Base-by-base conservation (phyloP, 1,140 invertebrate genomes). In the Euwallacea similis region DNA sequence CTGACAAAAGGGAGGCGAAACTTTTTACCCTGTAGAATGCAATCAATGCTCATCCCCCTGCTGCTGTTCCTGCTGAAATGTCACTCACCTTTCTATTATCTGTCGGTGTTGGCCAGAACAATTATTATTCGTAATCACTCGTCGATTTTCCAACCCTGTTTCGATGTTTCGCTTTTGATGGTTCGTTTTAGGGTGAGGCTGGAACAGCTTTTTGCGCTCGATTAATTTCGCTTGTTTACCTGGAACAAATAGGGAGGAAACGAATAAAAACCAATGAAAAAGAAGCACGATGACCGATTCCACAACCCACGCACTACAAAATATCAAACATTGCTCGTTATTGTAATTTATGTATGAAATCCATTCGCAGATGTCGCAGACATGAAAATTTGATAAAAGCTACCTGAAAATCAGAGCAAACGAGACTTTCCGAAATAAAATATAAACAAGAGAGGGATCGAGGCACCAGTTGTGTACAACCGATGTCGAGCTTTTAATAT, bases 401-500 rank as follows among this genome's bases (percentile, higher is more conserved):
- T 16, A 65, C 46, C 65, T 66, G 53, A 66, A 66, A 58, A 58
- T 33, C 53, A 15, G 33, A 66, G 47, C 6, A 43, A 58, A 9
- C 46, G 50, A 47, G 13, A 50, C 46, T 56, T 15, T 8, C 9
- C 8, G 15, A 50, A 41, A 9, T 41, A 50, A 53, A 33, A 9
- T 8, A 53, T 53, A 65, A 64, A 21, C 46, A 69, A 16, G 44
- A 50, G 42, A 44, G 21, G 15, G 64, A 64, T 63, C 33, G 41
- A 44, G 59, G 68, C 53, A 56, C 42, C 58, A 70, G 58, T 64
- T 70, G 68, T 70, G 56, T 53, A 60, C 56, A 53, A 68, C 55
- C 43, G 58, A 33, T 44, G 44, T 65, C 53, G 59, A 58, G 61
- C 42, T 70, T 70, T 76, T 76, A 76, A 74, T 74, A 76, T 76